phyloP scores from a whole-genome alignment of 2,888 invertebrate genomes.

The Tiliacea aurago region DNA sequence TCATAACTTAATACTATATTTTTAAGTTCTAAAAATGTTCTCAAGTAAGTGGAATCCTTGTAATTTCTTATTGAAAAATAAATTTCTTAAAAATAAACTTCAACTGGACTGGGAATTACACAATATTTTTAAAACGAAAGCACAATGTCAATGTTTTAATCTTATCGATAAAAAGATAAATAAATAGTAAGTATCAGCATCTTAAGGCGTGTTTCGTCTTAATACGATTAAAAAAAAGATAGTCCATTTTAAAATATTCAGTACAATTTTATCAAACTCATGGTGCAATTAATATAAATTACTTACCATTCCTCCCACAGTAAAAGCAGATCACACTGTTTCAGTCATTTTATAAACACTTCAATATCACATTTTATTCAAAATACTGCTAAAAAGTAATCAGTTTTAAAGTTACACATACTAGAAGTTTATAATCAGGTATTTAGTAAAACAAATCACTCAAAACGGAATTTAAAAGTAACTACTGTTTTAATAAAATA shows the following conservation, averaged over 20 bases:
- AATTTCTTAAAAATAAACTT: background rate
- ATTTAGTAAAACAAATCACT: constrained; percentile 5
- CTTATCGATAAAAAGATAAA: background rate
- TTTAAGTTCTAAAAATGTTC: too few relatives aligned
- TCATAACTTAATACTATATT: too few relatives aligned
- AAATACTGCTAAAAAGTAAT: background rate
- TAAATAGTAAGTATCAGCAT: background rate
- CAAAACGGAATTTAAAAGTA: background rate
- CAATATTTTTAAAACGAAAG: background rate
- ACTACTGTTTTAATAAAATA: background rate
- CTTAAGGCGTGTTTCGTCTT: background rate
- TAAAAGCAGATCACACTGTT: constrained; percentile 41
- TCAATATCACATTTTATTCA: constrained; percentile 32
- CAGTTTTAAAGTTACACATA: constrained; percentile 24
- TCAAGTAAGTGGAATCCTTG: too few relatives aligned
- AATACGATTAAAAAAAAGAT: background rate
- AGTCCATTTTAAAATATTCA: background rate
- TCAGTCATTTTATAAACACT: constrained; percentile 51
- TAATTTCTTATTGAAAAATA: too few relatives aligned
- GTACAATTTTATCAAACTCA: background rate
- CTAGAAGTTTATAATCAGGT: background rate
- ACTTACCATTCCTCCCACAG: constrained; percentile 50
- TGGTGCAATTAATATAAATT: background rate
- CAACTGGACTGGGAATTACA: background rate
- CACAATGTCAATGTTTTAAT: too few relatives aligned